Base-by-base conservation (phyloP, 2,797 vertebrate species). In the Ataeniobius toweri region DNA sequence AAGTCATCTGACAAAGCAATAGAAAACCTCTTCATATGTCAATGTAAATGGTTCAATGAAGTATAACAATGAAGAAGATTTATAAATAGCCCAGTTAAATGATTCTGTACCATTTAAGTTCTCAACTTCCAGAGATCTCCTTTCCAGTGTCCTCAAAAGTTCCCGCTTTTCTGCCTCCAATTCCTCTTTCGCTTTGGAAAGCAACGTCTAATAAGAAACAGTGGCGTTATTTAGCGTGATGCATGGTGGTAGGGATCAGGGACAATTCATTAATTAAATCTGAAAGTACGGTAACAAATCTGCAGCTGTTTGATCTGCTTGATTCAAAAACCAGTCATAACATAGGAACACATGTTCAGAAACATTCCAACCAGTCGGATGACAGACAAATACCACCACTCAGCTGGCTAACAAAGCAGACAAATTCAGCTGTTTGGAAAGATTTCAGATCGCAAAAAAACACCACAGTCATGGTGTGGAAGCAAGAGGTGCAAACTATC, bases 101-200 rank as follows among this genome's bases (percentile, higher is more conserved):
- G 0, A 8, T 81, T 75, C 3, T 16, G 0, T 96, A 99, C 98
- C 98, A 41, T 97, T 97, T 91, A 98, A 93, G 92, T 97, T 95
- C 75, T 98, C 97, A 10, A 98, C 93, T 90, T 99, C 97, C 90
- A 97, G 94, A 59, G 96, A 96, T 5, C 96, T 93, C 85, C 96
- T 97, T 72, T 99, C 98, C 86, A 97, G 95, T 2, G 96, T 97
- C 81, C 97, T 96, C 24, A 99, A 93, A 85, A 99, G 95, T 85
- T 99, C 98, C 89, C 96, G 94, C 85, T 99, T 99, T 88, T 99
- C 98, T 80, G 94, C 92, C 89, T 99, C 98, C 88, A 98, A 93
- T 48, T 99, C 96, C 77, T 98, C 96, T 91, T 97, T 99, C 80
- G 95, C 93, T 94, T 97, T 97, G 59, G 90, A 96, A 79, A 99